These are phyloP conservation scores for Notamacropus eugenii DNA, from an alignment of 2,797 vertebrate species.

Conservation along the genomic window DNA sequence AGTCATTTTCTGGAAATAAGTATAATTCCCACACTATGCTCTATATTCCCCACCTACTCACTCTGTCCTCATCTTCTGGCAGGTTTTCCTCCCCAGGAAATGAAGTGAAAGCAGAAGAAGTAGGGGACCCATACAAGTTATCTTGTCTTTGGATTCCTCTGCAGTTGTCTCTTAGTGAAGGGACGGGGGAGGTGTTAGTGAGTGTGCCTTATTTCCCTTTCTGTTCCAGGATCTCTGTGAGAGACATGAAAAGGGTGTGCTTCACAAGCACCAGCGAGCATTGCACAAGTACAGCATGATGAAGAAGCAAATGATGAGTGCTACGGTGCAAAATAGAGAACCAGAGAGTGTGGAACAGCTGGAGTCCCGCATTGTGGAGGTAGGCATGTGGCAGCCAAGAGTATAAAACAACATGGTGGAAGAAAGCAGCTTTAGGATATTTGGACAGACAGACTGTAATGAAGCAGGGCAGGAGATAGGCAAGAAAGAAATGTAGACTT, in stretches of 20 bases:
- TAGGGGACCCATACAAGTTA: background rate
- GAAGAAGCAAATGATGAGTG: conserved; percentile 96
- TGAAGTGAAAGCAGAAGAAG: background rate
- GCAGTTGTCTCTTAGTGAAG: no score
- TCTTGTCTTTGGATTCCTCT: background rate
- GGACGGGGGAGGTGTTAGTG: no score
- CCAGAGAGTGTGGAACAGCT: conserved; percentile 94
- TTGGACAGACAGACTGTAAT: background rate
- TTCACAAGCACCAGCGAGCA: conserved; percentile 96
- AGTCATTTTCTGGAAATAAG: background rate
- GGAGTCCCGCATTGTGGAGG: conserved; percentile 97
- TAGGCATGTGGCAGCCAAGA: conserved; percentile 48
- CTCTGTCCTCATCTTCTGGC: background rate
- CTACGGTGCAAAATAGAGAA: conserved; percentile 92
- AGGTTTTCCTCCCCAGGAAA: background rate
- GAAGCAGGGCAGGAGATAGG: background rate
- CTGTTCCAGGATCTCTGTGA: conserved; percentile 93
- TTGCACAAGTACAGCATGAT: conserved; percentile 96
- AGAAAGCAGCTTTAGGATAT: background rate
- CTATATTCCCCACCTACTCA: background rate
- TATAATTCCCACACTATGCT: background rate
- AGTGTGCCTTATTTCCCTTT: conserved; percentile 65
- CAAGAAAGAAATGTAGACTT: background rate
- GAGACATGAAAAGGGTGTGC: conserved; percentile 96
- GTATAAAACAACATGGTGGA: background rate